Evolutionary conservation across 1,140 invertebrate species (phyloP).

Genomic region (Medauroidea extradentata): DNA sequence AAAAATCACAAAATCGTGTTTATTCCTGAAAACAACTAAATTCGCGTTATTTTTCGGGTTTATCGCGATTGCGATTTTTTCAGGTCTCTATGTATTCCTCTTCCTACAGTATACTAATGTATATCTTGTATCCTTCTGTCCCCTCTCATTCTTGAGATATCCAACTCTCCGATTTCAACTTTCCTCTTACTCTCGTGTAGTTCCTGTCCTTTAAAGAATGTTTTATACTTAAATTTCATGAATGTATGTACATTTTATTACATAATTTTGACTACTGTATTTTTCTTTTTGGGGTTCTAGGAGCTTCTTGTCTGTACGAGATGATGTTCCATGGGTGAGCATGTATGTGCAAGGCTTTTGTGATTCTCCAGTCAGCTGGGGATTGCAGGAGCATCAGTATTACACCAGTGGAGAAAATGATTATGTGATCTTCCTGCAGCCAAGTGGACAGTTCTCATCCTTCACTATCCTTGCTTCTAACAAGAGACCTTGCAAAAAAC

Average conservation of each 20-base stretch:
- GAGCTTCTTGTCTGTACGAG: slow-evolving; percentile 26
- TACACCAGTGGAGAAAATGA: slow-evolving; percentile 49
- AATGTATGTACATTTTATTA: neutral
- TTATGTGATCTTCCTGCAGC: slow-evolving; percentile 44
- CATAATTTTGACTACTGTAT: neutral
- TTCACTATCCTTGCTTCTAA: slow-evolving; percentile 3
- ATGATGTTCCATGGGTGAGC: slow-evolving; percentile 43
- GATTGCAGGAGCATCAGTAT: slow-evolving; percentile 45
- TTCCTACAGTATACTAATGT: no score
- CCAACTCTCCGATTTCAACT: no score
- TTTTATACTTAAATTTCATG: neutral
- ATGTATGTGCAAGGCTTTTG: slow-evolving; percentile 53
- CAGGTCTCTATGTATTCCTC: no score
- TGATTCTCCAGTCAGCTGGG: slow-evolving; percentile 47
- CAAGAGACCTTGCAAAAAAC: slow-evolving; percentile 1
- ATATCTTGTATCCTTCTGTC: no score
- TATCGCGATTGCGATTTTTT: no score
- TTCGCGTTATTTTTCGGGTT: no score
- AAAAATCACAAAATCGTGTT: no score
- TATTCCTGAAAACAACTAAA: no score
- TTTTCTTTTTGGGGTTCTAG: slow-evolving; percentile 24
- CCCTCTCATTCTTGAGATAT: no score
- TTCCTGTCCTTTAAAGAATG: slow-evolving; percentile 17
- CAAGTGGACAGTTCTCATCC: slow-evolving; percentile 14
- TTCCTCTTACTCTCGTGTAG: no score